Base-by-base conservation (phyloP, 2,797 vertebrate genomes). In the Galago senegalensis region DNA sequence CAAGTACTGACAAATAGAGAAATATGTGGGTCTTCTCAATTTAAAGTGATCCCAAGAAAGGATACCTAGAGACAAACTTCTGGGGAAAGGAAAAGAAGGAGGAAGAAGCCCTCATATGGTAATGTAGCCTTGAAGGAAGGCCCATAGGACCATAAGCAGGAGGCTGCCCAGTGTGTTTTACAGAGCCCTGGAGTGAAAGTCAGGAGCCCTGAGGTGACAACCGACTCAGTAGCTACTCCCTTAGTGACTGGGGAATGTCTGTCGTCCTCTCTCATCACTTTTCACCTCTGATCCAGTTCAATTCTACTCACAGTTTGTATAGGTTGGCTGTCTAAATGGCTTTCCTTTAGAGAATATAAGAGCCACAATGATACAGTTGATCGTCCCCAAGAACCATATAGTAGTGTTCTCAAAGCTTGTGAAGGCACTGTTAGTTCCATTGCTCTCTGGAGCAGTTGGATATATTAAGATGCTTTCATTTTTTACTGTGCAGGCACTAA, bases 301-400 rank as follows among this genome's bases (percentile, higher is more conserved):
- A 7, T 21, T 77, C n/a, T 96, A 97, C 99, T 99, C 97, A 99
- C 99, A 98, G 96, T 99, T 99, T 70, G 87, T 99, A 90, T 98
- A 98, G 58, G 98, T 95, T 1, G 99, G 98, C 83, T 99, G 98
- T 95, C 99, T 98, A 95, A 99, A 99, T 12, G 99, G 99, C 72
- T 97, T 98, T 96, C 99, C 99, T 98, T 99, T 99, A 67, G 99
- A 99, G 98, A 99, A 99, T 82, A 98, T 97, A 76, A 99, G 73
- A 46, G 99, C 98, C 85, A 98, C 96, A 1, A 97, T 95, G 72
- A 99, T 98, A 89, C 98, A 99, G 83, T 98, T 98, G 97, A 99
- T 93, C 83, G 98, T 99, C 95, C 98, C 98, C 12, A 99, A 97
- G 70, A 99, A 98, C 98, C 98, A 99, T 69, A 99, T 92, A 7